Evolutionary conservation across 64 coral and sea anemone genomes (phyloP).

Genomic region (Dendrophyllia cribrosa): DNA sequence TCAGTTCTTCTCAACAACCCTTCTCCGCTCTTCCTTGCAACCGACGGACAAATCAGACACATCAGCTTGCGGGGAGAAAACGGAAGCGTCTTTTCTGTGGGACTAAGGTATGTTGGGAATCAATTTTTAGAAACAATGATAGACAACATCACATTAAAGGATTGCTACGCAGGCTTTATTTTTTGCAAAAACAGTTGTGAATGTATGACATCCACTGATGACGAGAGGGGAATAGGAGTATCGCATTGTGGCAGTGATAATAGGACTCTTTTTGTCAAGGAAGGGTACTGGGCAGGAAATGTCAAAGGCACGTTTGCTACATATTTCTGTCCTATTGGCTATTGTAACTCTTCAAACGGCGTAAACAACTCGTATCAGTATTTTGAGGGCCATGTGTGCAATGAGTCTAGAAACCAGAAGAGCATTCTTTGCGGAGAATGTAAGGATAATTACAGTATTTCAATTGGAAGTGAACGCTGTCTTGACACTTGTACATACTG

Average conservation of each 20-base stretch:
- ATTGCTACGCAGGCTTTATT: conserved; percentile 69
- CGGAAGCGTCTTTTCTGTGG: background rate
- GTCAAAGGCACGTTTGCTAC: conserved; percentile 53
- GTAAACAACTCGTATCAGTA: conserved; percentile 35
- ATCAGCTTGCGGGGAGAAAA: too few species aligned
- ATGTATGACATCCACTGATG: conserved; percentile 14
- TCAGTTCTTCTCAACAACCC: background rate
- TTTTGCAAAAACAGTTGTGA: background rate
- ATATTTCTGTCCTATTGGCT: conserved; percentile 69
- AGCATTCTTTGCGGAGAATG: conserved; percentile 80
- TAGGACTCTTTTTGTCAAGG: conserved; percentile 56
- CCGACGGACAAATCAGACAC: background rate
- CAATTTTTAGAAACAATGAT: background rate
- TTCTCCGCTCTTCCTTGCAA: background rate
- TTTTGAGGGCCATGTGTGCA: conserved; percentile 57
- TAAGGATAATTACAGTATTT: conserved; percentile 41
- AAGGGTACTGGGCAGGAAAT: conserved; percentile 88
- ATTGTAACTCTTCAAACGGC: conserved; percentile 35
- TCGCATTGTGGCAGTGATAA: conserved; percentile 36
- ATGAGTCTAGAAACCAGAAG: conserved; percentile 3
- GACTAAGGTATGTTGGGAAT: background rate
- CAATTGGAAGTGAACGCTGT: conserved; percentile 67
- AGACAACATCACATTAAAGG: background rate
- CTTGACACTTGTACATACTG: conserved; percentile 1
- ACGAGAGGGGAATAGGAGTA: conserved; percentile 19